Base-by-base conservation (phyloP, 2,797 vertebrate genomes). In the Myotis vivesi region DNA sequence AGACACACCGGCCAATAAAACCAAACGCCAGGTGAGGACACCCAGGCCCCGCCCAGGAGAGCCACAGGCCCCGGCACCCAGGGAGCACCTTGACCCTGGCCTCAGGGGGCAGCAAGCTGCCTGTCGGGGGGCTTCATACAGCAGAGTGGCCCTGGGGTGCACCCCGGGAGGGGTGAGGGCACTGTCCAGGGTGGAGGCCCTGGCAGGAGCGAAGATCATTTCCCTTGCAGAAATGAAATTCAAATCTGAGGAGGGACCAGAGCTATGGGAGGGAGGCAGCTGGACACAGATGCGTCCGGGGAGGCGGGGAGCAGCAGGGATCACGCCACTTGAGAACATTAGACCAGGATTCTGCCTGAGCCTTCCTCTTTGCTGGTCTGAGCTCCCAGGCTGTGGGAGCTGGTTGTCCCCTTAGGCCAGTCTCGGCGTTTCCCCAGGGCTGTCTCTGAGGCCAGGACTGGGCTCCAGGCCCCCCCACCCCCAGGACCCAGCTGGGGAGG, bases 221-320 rank as follows among this genome's bases (percentile, higher is more conserved):
- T 97, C 81, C 91, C 92, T 97, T 96, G 97, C 97, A 97, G 97
- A 97, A 76, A 51, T 8, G 44, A 93, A 80, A 97, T 97, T 94
- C 96, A 97, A 94, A 97, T 95, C 28, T n/a, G 41, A 76, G 76
- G n/a, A 33, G 13, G 41, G 5, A 20, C 57, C 83, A 17, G 19
- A 8, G 62, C 13, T 33, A 8, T 3, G 10, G 19, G 49, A 8
- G 10, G 16, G 49, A 76, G 62, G 75, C 73, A 41, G 86, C 30
- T 64, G 87, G 46, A 72, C 80, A 72, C 90, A 87, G 41, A 64
- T 13, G 53, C 49, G 55, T 41, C 80, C 2, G 0, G 49, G 49
- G 89, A 57, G 77, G 75, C 62, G 46, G 71, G 1, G 22, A 69
- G 23, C 22, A n/a, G 12, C 44, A 36, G 95, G 57, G 28, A 19